phyloP scores from a whole-genome alignment of 2,888 invertebrate species.

The Xestoiulus laeticollis region DNA sequence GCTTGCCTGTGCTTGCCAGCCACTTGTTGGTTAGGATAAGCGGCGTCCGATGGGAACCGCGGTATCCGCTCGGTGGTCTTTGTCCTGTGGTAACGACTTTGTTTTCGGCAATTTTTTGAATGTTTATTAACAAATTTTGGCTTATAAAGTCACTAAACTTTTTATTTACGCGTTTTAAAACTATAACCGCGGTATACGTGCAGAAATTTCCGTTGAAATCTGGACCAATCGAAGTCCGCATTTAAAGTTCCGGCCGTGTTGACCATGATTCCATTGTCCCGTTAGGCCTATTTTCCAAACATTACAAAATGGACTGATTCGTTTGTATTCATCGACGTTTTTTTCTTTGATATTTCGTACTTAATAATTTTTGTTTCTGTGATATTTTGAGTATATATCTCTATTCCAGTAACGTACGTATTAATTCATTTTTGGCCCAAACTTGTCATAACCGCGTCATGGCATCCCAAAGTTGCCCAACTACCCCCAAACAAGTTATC shows the following conservation, averaged over 20 bases:
- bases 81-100: slow-evolving; percentile 10
- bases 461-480: not conserved
- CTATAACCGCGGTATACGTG: slow-evolving; percentile 1
- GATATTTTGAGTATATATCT: not conserved
- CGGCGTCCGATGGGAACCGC: slow-evolving; percentile 26
- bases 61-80: slow-evolving; percentile 26
- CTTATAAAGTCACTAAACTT: not conserved
- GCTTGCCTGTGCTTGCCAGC: not conserved
- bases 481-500: slow-evolving; percentile 31
- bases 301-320: not conserved
- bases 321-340: not conserved
- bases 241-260: slow-evolving; percentile 4
- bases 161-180: not conserved
- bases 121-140: not conserved
- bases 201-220: slow-evolving; percentile 26
- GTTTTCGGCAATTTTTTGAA: not conserved
- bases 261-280: slow-evolving; percentile 14
- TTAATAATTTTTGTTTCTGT: not conserved
- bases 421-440: not conserved
- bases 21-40: slow-evolving; percentile 11
- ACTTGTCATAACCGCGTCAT: slow-evolving; percentile 18
- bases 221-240: not conserved
- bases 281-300: not conserved
- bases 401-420: not conserved
- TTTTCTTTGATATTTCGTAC: not conserved